These are phyloP conservation scores for Amblyteles armatorius DNA, from an alignment of 2,888 invertebrate species.

Conservation along the genomic window DNA sequence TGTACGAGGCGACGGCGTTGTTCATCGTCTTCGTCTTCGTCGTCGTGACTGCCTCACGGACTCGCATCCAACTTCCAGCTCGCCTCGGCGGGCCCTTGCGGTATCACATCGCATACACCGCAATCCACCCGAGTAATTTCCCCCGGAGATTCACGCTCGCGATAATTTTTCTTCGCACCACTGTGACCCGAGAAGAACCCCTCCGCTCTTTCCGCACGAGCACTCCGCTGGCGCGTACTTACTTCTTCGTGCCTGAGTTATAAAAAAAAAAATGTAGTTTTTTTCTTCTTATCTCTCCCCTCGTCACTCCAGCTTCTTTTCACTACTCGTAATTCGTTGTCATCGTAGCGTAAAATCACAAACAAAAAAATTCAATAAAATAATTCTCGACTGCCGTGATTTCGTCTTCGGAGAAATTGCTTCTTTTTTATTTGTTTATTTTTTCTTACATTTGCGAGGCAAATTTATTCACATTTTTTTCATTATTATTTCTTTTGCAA, in stretches of 20 bases:
- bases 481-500: no score
- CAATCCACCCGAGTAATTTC: conserved; percentile 54
- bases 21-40: conserved; percentile 13
- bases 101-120: conserved; percentile 27
- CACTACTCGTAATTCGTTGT: conserved; percentile 24
- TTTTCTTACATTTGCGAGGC: no score
- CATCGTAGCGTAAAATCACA: conserved; percentile 53
- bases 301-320: conserved; percentile 56
- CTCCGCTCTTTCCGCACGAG: background rate
- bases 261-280: conserved; percentile 21
- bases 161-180: conserved; percentile 60
- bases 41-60: conserved; percentile 24
- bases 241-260: background rate
- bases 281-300: conserved; percentile 45
- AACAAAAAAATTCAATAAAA: conserved; percentile 52
- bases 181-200: conserved; percentile 30
- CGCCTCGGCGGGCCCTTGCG: conserved; percentile 30
- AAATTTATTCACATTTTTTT: no score
- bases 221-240: background rate
- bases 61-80: conserved; percentile 19
- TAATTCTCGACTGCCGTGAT: conserved; percentile 32
- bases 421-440: background rate
- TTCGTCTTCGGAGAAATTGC: conserved; percentile 35
- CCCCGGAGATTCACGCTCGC: conserved; percentile 61
- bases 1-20: background rate